A percentile compares a stretch with the other conserved stretches of the same genome.
These are phyloP conservation scores for Suricata suricatta DNA, from an alignment of 2,113 vertebrate species.

Conservation along the genomic window DNA sequence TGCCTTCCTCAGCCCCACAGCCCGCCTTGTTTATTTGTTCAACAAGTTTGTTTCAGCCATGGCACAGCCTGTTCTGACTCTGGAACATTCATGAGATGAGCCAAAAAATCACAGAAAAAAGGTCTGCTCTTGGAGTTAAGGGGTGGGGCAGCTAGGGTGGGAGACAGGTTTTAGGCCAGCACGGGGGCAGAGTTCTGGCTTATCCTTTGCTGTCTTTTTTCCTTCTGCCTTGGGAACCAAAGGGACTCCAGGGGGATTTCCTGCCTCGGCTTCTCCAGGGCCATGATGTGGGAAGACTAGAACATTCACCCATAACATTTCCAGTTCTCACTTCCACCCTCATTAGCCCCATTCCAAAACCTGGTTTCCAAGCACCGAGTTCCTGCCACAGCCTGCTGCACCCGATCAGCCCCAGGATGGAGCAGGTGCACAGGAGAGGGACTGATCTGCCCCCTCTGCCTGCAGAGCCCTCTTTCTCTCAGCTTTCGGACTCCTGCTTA, in stretches of 20 bases:
- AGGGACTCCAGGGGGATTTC: slow-evolving; percentile 2
- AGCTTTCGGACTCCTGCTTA: neutral
- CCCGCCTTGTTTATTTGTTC: slow-evolving; percentile 69
- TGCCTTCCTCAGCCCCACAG: neutral
- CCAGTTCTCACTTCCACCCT: slow-evolving; percentile 23
- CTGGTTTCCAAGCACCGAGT: neutral
- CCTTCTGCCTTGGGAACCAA: neutral
- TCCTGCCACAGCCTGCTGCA: neutral
- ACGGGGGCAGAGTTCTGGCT: neutral
- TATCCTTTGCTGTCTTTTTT: slow-evolving; percentile 14
- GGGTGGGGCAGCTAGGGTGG: slow-evolving; percentile 24
- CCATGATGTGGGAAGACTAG: neutral
- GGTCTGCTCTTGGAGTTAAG: slow-evolving; percentile 29
- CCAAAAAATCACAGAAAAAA: slow-evolving; percentile 71
- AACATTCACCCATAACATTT: neutral
- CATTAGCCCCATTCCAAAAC: neutral
- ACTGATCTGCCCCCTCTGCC: too few relatives aligned
- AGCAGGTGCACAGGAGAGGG: neutral
- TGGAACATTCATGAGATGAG: slow-evolving; percentile 68
- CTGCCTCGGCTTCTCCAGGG: slow-evolving; percentile 49
- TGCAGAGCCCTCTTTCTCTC: neutral
- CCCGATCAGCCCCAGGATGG: neutral
- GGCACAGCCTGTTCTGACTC: slow-evolving; percentile 74
- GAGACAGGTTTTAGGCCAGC: slow-evolving; percentile 42
- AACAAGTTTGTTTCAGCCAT: slow-evolving; percentile 61